phyloP scores from a whole-genome alignment of 2,888 invertebrate genomes.

The Eupithecia dodoneata region DNA sequence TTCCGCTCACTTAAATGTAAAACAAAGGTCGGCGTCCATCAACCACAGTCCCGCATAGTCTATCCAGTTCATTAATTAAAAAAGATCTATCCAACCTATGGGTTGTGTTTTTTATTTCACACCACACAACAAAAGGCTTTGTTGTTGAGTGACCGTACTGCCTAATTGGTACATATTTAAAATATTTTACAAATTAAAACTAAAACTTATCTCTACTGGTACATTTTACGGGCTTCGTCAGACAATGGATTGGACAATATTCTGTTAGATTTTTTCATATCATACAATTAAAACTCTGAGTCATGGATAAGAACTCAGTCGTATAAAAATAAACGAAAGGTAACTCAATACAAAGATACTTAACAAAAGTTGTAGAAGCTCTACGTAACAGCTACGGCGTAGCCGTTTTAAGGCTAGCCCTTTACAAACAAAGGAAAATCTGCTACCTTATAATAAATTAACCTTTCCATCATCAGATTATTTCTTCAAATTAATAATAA shows the following conservation, averaged over 20 bases:
- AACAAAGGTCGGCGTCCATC: not conserved
- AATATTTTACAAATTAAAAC: too few species aligned
- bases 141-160: too few species aligned
- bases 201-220: too few species aligned
- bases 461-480: slow-evolving; percentile 16
- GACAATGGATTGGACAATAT: too few species aligned
- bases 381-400: slow-evolving; percentile 8
- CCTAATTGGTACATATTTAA: too few species aligned
- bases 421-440: slow-evolving; percentile 3
- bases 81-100: too few species aligned
- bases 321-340: not conserved
- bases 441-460: not conserved
- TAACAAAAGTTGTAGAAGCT: not conserved
- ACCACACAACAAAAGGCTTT: too few species aligned
- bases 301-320: not conserved
- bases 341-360: not conserved
- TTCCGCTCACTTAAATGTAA: slow-evolving; percentile 11
- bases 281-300: too few species aligned
- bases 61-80: not conserved
- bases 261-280: too few species aligned
- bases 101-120: too few species aligned
- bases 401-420: too few species aligned
- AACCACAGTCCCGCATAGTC: not conserved
- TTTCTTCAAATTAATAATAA: not conserved
- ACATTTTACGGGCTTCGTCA: too few species aligned